Evolutionary conservation across 2,888 invertebrate genomes (phyloP), one percentile per base, ranked within the genome.

Genomic region (Buathra laborator): DNA sequence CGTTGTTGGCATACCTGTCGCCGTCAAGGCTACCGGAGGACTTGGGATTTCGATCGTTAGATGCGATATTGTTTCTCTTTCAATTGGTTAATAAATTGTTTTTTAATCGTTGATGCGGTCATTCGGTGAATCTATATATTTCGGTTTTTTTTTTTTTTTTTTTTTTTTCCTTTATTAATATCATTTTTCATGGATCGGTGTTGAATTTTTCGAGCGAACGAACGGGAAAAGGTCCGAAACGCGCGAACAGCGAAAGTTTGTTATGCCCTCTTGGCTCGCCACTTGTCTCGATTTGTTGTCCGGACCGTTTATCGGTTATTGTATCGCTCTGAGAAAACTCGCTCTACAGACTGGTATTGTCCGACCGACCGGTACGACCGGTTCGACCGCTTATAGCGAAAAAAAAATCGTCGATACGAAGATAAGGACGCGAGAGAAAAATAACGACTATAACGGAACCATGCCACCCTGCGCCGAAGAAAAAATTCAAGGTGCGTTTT

Each of bases 391-490:
- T 29, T 24, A 29, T 77, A 46, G 64, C 71, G 67, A 80, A 44
- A 93, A 94, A 94, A 94, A 94, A 94, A 94, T 93, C 94, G 90
- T 92, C 94, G 91, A 94, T 92, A 93, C 94, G 94, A 92, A 68
- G 19, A 71, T 53, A 5, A 71, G 3, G 16, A 14, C 70, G 56
- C 81, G 44, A 32, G 48, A 29, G 29, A 94, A 94, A 91, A 94
- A 94, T 93, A 94, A 94, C 91, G 94, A 94, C 53, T 68, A 93
- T 94, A 94, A 90, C 94, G 94, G 94, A 94, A 93, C 94, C 29
- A 95, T 95, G 95, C 95, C 95, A 90, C 95, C 95, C 68, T 94
- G 95, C 74, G 94, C 94, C 90, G 95, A 95, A 85, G 95, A 95
- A 85, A 95, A 95, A 91, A 94, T 95, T 91, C 94, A 95, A 89